These are phyloP conservation scores for Dryobates pubescens DNA, from an alignment of 2,797 vertebrate genomes.

Conservation along the genomic window DNA sequence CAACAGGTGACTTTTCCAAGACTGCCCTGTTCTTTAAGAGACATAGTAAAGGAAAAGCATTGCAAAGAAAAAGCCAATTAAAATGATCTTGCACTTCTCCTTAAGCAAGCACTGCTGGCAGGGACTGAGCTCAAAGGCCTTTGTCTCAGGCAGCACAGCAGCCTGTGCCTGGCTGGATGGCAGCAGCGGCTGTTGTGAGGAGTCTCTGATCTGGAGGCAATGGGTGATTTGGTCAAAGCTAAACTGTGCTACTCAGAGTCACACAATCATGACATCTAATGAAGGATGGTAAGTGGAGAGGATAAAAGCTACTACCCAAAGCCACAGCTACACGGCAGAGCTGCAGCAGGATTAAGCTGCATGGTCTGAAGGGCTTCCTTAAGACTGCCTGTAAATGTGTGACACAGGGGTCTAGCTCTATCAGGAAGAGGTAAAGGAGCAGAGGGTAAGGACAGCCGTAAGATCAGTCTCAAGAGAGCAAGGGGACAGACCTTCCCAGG, in stretches of 20 bases:
- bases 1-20: background rate
- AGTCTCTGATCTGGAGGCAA: background rate
- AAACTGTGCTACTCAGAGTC: background rate
- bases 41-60: rapidly evolving
- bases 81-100: background rate
- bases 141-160: background rate
- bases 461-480: background rate
- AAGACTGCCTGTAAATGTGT: background rate
- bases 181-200: background rate
- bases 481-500: background rate
- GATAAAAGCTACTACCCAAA: background rate
- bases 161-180: background rate
- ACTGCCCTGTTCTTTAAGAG: background rate
- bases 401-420: background rate
- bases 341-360: background rate
- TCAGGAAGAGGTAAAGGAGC: background rate
- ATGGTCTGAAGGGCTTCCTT: background rate
- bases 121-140: background rate
- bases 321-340: background rate
- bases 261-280: background rate
- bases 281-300: background rate
- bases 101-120: background rate
- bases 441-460: background rate
- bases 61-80: constrained; percentile 24
- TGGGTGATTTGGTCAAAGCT: background rate